Base-by-base conservation (phyloP, 2,888 invertebrate genomes). In the Loripinus fragilis region DNA sequence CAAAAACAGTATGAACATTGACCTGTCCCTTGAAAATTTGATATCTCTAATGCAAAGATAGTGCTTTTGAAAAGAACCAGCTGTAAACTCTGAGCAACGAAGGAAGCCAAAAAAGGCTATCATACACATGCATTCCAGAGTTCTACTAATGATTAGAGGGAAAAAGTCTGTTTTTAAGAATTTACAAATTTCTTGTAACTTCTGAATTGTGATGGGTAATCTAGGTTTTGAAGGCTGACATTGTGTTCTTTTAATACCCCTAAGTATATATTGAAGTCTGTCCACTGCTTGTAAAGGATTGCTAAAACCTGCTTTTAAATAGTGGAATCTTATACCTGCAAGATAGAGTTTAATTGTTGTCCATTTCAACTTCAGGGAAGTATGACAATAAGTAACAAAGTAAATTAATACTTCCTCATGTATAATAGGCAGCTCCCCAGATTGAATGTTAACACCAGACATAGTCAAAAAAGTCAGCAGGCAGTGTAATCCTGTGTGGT, bases 81-180 rank as follows among this genome's bases (percentile, higher is more conserved):
- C 30, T n/a, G 74, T 74, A 23, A 74, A 74, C 45, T 74, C 74
- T 20, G 67, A 50, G 45, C 74, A 74, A 10, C 68, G 30, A 5
- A 74, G 30, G 48, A 74, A 74, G 5, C 68, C 52, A 50, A 68
- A 50, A 67, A 74, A 74, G 5, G 74, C 74, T 20, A 74, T n/a
- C 10, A 42, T 20, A 35, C 28, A 68, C n/a, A 45, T 48, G n/a
- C 45, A 42, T 23, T 48, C 35, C 10, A 66, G 20, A 23, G 45
- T 42, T n/a, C 20, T 23, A 74, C 33, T 68, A 15, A 55, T 48
- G 25, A 25, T 33, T 52, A 20, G 35, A 7, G 38, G 25, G 17
- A 52, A 74, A 17, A 74, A 15, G 7, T 45, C 67, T 28, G 12
- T 41, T 17, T 33, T 30, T 33, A 33, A 55, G 28, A 50, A 25